These are phyloP conservation scores for Andrena bucephala DNA, from an alignment of 2,888 invertebrate species.

Conservation along the genomic window DNA sequence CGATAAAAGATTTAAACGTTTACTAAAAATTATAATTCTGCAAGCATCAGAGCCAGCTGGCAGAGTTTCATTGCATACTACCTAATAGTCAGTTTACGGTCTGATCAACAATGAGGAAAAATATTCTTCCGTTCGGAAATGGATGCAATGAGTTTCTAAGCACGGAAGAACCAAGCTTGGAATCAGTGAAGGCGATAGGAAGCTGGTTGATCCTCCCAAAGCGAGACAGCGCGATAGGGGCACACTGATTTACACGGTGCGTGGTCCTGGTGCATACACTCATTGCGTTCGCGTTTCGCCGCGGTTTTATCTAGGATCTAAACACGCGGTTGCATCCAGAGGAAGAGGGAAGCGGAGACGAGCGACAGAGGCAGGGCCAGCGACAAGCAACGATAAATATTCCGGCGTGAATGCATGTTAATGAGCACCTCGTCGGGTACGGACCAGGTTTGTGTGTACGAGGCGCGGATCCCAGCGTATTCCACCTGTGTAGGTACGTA, in stretches of 20 bases:
- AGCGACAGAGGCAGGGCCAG: constrained; percentile 34
- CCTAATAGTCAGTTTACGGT: too few species aligned
- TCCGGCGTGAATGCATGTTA: constrained; percentile 83
- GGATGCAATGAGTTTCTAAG: neutral
- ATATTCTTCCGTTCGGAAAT: neutral
- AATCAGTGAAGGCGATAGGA: neutral
- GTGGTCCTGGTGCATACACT: constrained; percentile 42
- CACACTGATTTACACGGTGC: constrained; percentile 46
- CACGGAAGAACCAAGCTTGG: neutral
- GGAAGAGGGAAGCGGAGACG: constrained; percentile 18
- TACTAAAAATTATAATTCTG: neutral
- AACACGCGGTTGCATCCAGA: constrained; percentile 75
- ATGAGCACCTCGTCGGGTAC: constrained; percentile 73
- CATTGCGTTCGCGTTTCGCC: constrained; percentile 67
- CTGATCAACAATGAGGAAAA: too few species aligned
- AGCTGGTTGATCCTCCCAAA: neutral
- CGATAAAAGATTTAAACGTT: neutral
- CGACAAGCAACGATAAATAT: constrained; percentile 79
- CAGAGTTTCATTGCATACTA: too few species aligned
- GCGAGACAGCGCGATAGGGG: neutral
- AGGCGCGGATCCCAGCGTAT: constrained; percentile 44
- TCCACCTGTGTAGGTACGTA: constrained; percentile 41
- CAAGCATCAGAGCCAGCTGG: too few species aligned
- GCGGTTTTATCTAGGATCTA: constrained; percentile 79
- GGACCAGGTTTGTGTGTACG: constrained; percentile 46